Evolutionary conservation across 2,888 invertebrate species (phyloP).

Genomic region (Drosophila lutescens): DNA sequence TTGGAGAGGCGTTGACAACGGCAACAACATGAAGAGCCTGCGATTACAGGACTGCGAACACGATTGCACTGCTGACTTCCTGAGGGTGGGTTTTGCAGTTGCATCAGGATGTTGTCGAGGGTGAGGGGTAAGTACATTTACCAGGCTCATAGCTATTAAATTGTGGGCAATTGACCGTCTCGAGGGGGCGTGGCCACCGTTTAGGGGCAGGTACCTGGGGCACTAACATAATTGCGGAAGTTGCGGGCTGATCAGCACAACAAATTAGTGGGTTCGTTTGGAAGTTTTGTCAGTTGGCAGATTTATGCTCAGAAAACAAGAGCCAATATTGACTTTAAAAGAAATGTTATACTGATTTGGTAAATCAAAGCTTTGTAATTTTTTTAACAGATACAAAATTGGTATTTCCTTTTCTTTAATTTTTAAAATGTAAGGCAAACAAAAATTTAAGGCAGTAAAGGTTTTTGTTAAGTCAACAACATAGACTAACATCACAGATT

Average conservation of each 20-base stretch:
- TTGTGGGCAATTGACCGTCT: conserved; percentile 30
- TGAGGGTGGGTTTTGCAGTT: conserved; percentile 35
- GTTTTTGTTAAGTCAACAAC: background rate
- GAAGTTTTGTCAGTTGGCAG: background rate
- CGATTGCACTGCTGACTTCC: conserved; percentile 29
- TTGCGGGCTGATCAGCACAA: conserved; percentile 12
- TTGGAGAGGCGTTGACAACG: conserved; percentile 70
- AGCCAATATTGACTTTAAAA: too few relatives aligned
- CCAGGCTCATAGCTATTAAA: conserved; percentile 59
- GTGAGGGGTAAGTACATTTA: conserved; percentile 47
- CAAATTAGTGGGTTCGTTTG: conserved; percentile 14
- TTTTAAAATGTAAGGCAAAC: too few relatives aligned
- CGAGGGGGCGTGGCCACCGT: conserved; percentile 27
- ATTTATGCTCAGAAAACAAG: background rate
- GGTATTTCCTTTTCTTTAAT: too few relatives aligned
- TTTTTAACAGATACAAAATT: too few relatives aligned
- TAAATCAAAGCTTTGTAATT: too few relatives aligned
- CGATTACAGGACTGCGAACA: conserved; percentile 67
- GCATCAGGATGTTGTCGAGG: conserved; percentile 26
- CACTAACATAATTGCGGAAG: conserved; percentile 21
- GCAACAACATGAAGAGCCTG: conserved; percentile 37
- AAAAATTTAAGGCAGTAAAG: too few relatives aligned
- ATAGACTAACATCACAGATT: background rate
- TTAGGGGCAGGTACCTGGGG: conserved; percentile 31
- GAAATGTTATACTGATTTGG: too few relatives aligned